phyloP scores from a whole-genome alignment of 2,888 invertebrate species.

The Erynnis tages region DNA sequence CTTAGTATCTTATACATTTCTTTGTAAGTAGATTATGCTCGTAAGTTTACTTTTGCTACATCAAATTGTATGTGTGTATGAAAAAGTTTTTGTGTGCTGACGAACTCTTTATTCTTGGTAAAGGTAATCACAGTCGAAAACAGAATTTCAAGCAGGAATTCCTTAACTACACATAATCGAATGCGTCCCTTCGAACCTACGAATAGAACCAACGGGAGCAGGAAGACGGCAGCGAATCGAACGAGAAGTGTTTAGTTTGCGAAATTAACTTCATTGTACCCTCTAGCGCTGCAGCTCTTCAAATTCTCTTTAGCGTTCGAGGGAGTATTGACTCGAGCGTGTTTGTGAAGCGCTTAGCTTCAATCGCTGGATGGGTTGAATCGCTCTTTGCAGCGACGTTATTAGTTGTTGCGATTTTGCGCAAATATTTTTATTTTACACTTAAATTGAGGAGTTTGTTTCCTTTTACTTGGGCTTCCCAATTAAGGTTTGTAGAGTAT shows the following conservation, averaged over 20 bases:
- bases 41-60: too few species aligned
- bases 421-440: too few species aligned
- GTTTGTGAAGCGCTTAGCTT: slow-evolving; percentile 23
- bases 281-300: slow-evolving; percentile 41
- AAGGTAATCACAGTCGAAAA: too few species aligned
- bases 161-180: neutral
- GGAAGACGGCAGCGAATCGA: neutral
- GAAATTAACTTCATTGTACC: slow-evolving; percentile 64
- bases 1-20: too few species aligned
- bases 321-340: slow-evolving; percentile 21
- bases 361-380: slow-evolving; percentile 16
- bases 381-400: neutral
- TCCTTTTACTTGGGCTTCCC: too few species aligned
- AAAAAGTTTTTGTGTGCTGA: too few species aligned
- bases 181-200: neutral
- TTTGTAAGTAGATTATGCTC: too few species aligned
- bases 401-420: neutral
- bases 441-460: too few species aligned
- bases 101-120: too few species aligned
- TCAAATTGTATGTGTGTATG: too few species aligned
- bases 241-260: slow-evolving; percentile 51
- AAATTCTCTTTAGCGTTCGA: slow-evolving; percentile 28
- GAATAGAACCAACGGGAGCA: neutral
- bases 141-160: too few species aligned
- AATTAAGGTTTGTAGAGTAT: too few species aligned